A percentile compares a stretch with the other conserved stretches of the same genome.
These are phyloP conservation scores for Lepidostoma basale DNA, from an alignment of 1,140 invertebrate species.

Conservation along the genomic window DNA sequence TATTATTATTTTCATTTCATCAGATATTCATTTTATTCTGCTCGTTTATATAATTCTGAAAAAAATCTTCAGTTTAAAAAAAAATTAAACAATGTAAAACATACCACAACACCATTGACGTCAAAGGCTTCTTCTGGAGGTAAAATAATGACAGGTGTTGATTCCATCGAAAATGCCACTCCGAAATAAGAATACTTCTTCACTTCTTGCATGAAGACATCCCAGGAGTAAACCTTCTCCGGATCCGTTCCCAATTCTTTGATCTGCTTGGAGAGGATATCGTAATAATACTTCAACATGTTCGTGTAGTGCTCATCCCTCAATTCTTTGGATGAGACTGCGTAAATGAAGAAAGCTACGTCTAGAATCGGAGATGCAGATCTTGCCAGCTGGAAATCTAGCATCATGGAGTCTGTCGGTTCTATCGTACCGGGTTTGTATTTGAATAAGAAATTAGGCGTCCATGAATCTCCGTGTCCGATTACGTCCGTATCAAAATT, in stretches of 20 bases:
- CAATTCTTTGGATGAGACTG: conserved; percentile 65
- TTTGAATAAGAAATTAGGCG: conserved; percentile 72
- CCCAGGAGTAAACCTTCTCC: conserved; percentile 63
- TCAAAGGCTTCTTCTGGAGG: conserved; percentile 66
- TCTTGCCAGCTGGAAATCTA: conserved; percentile 74
- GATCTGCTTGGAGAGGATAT: conserved; percentile 63
- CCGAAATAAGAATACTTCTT: conserved; percentile 68
- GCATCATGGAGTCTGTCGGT: conserved; percentile 63
- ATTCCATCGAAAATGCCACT: conserved; percentile 67
- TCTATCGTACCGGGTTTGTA: conserved; percentile 50
- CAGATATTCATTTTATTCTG: too few species aligned
- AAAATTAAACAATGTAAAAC: too few species aligned
- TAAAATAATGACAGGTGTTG: conserved; percentile 65
- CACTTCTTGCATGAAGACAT: conserved; percentile 60
- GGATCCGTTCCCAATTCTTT: conserved; percentile 66
- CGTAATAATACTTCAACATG: conserved; percentile 61
- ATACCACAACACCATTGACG: conserved; percentile 63
- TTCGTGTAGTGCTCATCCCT: conserved; percentile 63
- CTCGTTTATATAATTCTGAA: too few species aligned
- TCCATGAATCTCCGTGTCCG: conserved; percentile 75
- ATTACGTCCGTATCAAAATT: conserved; percentile 61
- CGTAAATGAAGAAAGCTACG: conserved; percentile 68
- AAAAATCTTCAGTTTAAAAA: too few species aligned
- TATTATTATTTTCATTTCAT: too few species aligned
- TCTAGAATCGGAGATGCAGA: conserved; percentile 66